phyloP scores from a whole-genome alignment of 2,888 invertebrate species.

The Tanytarsus gracilentus region DNA sequence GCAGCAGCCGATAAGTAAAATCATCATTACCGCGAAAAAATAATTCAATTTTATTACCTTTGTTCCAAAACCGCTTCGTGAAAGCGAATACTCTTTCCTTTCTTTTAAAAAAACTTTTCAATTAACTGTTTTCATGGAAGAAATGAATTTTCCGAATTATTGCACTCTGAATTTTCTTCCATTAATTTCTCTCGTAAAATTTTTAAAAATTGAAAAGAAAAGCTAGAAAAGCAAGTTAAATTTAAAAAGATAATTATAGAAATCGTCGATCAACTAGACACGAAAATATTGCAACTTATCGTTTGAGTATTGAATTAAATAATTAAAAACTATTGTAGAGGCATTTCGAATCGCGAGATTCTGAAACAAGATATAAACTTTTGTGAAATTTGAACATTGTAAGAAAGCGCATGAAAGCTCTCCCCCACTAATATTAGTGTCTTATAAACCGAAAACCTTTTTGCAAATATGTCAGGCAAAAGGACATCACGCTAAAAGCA shows the following conservation, averaged over 20 bases:
- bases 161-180: background rate
- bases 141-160: background rate
- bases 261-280: background rate
- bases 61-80: background rate
- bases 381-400: too few relatives aligned
- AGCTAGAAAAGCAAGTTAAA: background rate
- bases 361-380: too few relatives aligned
- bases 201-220: background rate
- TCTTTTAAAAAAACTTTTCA: background rate
- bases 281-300: background rate
- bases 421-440: too few relatives aligned
- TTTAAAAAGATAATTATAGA: background rate
- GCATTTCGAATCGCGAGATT: too few relatives aligned
- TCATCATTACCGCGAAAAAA: background rate
- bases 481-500: too few relatives aligned
- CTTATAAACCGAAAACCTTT: too few relatives aligned
- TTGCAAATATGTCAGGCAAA: too few relatives aligned
- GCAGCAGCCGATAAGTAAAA: constrained; percentile 7
- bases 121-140: background rate
- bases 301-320: too few relatives aligned
- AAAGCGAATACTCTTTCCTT: background rate
- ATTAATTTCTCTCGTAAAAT: background rate
- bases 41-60: background rate
- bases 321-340: too few relatives aligned
- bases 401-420: too few relatives aligned